Evolutionary conservation across 2,888 invertebrate species (phyloP), one percentile per base, ranked within the genome.

Genomic region (Halictus quadricinctus): DNA sequence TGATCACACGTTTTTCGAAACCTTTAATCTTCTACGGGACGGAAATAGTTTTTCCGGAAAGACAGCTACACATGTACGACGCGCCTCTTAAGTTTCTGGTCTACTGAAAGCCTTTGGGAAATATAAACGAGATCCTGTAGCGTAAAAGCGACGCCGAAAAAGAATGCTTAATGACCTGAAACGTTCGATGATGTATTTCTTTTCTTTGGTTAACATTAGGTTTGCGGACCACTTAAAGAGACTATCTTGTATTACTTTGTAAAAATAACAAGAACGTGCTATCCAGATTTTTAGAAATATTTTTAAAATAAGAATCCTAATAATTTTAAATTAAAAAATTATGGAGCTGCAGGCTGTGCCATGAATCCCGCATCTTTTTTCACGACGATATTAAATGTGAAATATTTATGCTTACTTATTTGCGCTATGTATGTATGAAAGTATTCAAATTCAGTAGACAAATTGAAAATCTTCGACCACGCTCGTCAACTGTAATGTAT

Each of bases 71-170:
- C 21, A 41, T 43, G 36, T 66, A 66, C 66, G 66, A 36, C 36
- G 8, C 15, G 18, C 66, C 69, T 21, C 41, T 69, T 69, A 43
- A 69, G 69, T 69, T 66, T 66, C 69, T 69, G 69, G 69, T 21
- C 66, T 15, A 8, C 66, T 5, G 66, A 36, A 66, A 66, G 18
- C 29, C 60, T 60, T 60, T 29, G 25, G 60, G 60, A 60, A 60
- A 60, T 15, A 25, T 60, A 60, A 60, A 60, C 60, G 60, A 13
- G 60, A 66, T 7, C 3, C 29, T 8, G 36, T 66, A 36, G 15
- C 18, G 36, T 36, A 66, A 66, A 66, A 36, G 36, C 15, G 66
- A 66, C 29, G 29, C 36, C 36, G 8, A 36, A 36, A 66, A 18
- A 66, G 36, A 18, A 6, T 66, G 18, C 66, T 66, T 29, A 29